phyloP scores from a whole-genome alignment of 92 coral and sea anemone species.

The Porites divaricata region DNA sequence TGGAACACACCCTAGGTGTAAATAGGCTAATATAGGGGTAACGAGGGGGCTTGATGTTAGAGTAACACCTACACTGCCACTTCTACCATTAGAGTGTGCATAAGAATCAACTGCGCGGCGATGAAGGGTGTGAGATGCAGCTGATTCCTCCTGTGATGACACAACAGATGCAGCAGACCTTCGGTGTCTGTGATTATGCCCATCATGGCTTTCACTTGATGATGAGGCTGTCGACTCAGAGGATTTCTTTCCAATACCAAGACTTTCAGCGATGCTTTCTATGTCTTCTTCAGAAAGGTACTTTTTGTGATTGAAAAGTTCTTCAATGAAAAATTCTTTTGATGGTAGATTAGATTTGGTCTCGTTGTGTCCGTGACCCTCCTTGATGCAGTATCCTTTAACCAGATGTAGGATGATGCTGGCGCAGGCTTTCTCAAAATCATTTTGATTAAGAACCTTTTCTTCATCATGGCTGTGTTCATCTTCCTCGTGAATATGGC shows the following conservation, averaged over 20 bases:
- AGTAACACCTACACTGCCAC: neutral
- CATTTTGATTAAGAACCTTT: slow-evolving; percentile 64
- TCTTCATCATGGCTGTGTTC: slow-evolving; percentile 42
- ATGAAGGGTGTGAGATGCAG: slow-evolving; percentile 20
- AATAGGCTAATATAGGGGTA: no score
- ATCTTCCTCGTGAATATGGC: slow-evolving; percentile 11
- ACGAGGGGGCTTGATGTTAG: no score
- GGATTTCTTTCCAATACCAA: slow-evolving; percentile 52
- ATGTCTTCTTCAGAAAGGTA: slow-evolving; percentile 66
- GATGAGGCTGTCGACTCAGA: slow-evolving; percentile 7
- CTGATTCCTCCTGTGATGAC: neutral
- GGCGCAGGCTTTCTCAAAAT: slow-evolving; percentile 79
- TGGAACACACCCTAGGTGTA: no score
- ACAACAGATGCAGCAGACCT: slow-evolving; percentile 38
- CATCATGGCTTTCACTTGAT: slow-evolving; percentile 19
- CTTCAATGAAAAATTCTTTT: slow-evolving; percentile 65
- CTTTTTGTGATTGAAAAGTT: slow-evolving; percentile 51
- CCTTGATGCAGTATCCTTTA: slow-evolving; percentile 77
- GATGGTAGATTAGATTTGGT: slow-evolving; percentile 54
- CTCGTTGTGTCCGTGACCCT: slow-evolving; percentile 52
- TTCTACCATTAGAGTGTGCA: slow-evolving; percentile 16
- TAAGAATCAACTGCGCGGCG: slow-evolving; percentile 51
- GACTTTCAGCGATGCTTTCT: slow-evolving; percentile 42
- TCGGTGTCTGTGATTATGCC: slow-evolving; percentile 60
- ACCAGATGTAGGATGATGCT: slow-evolving; percentile 73